Evolutionary conservation across 2,797 vertebrate species (phyloP).

Genomic region (Arnoldichthys spilopterus): DNA sequence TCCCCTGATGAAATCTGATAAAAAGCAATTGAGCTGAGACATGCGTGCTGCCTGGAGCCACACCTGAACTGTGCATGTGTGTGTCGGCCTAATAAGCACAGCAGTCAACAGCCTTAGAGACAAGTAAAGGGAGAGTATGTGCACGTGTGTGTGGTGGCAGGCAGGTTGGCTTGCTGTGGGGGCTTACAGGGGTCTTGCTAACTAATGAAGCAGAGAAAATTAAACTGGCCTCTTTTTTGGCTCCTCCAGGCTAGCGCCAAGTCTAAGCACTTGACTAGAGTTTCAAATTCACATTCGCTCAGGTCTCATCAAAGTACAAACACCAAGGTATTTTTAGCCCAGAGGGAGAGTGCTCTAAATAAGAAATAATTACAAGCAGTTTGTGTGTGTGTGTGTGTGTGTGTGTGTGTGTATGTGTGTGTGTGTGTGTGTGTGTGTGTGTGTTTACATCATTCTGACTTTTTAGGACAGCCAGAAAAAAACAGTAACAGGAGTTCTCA

Average conservation of each 20-base stretch:
- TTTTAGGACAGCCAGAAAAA: too few species aligned
- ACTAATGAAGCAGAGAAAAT: slow-evolving; percentile 62
- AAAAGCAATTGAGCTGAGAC: slow-evolving; percentile 61
- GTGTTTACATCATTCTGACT: background rate
- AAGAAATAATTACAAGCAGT: slow-evolving; percentile 65
- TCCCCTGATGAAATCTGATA: slow-evolving; percentile 62
- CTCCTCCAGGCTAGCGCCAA: slow-evolving; percentile 42
- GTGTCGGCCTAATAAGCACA: slow-evolving; percentile 47
- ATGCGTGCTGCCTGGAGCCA: slow-evolving; percentile 56
- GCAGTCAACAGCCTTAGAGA: slow-evolving; percentile 47
- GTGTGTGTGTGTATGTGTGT: slow-evolving; percentile 68
- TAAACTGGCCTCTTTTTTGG: slow-evolving; percentile 57
- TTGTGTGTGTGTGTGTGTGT: too few species aligned
- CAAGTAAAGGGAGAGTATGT: slow-evolving; percentile 40
- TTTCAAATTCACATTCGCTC: slow-evolving; percentile 53
- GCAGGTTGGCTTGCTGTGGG: slow-evolving; percentile 37
- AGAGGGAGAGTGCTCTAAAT: slow-evolving; percentile 55
- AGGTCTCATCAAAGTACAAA: slow-evolving; percentile 56
- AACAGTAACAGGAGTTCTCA: too few species aligned
- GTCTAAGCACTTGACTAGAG: slow-evolving; percentile 61
- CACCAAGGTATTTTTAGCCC: slow-evolving; percentile 49
- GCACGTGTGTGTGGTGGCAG: slow-evolving; percentile 15
- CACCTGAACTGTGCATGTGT: slow-evolving; percentile 57
- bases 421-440: slow-evolving; percentile 13
- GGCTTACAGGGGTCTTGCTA: slow-evolving; percentile 57